Percentiles rank a stretch among this genome's conserved stretches.
These are phyloP conservation scores for Chamaea fasciata DNA, from an alignment of 2,113 vertebrate genomes.

Conservation along the genomic window DNA sequence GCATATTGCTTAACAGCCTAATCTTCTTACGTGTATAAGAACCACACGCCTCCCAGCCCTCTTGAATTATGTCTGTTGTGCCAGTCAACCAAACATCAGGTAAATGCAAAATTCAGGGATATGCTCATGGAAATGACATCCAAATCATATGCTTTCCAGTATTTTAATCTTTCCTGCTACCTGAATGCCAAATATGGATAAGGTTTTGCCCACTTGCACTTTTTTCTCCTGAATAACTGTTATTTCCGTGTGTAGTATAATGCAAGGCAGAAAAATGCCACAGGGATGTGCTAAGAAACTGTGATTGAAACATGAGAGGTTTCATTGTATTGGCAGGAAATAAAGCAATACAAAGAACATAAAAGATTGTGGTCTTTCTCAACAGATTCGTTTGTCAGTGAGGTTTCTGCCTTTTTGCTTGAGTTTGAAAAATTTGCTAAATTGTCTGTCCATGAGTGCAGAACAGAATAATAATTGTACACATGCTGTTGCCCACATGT, in stretches of 20 bases:
- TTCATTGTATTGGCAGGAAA: background rate
- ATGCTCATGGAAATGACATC: background rate
- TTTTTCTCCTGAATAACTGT: slow-evolving; percentile 3
- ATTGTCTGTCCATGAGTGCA: background rate
- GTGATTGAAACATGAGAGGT: background rate
- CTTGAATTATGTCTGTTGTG: slow-evolving; percentile 7
- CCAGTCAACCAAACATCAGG: slow-evolving; percentile 1
- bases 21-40: slow-evolving; percentile 15
- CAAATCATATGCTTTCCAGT: slow-evolving; percentile 20
- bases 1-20: slow-evolving; percentile 37
- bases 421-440: background rate
- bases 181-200: background rate
- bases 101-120: slow-evolving; percentile 29
- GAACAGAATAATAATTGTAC: background rate
- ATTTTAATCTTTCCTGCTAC: background rate
- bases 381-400: background rate
- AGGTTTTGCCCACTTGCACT: background rate
- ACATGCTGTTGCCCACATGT: background rate
- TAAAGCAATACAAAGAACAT: background rate
- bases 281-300: background rate
- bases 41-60: background rate
- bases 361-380: background rate
- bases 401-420: background rate
- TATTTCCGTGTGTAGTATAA: background rate
- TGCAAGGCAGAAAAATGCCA: background rate